These are phyloP conservation scores for Sebastes jordani DNA, from an alignment of 2,797 vertebrate genomes.

Conservation along the genomic window DNA sequence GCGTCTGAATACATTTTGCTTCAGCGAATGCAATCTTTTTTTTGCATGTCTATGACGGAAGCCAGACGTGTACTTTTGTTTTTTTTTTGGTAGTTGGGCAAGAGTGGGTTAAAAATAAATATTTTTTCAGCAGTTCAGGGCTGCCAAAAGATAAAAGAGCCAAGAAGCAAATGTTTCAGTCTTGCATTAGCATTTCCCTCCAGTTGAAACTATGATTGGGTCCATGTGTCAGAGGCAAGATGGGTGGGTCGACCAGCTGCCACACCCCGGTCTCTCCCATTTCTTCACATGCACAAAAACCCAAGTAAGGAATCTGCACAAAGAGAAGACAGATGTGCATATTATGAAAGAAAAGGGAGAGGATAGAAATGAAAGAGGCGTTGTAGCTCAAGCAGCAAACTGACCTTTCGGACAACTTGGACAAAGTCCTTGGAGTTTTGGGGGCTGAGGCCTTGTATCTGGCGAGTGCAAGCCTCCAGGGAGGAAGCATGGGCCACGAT, in stretches of 20 bases:
- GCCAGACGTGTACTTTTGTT: slow-evolving; percentile 27
- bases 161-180: slow-evolving; percentile 71
- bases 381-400: slow-evolving; percentile 20
- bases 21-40: slow-evolving; percentile 27
- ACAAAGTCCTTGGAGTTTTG: slow-evolving; percentile 99
- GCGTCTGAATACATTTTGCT: slow-evolving; percentile 47
- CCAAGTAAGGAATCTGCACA: slow-evolving; percentile 95
- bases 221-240: slow-evolving; percentile 96
- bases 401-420: slow-evolving; percentile 97
- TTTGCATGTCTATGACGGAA: slow-evolving; percentile 64
- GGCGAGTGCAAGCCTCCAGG: slow-evolving; percentile 97
- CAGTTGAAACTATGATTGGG: slow-evolving; percentile 99
- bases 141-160: slow-evolving; percentile 29
- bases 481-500: slow-evolving; percentile 98
- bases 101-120: slow-evolving; percentile 68
- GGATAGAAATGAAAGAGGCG: not conserved
- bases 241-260: slow-evolving; percentile 97
- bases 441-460: slow-evolving; percentile 94
- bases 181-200: slow-evolving; percentile 95
- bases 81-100: slow-evolving; percentile 54
- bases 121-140: slow-evolving; percentile 59
- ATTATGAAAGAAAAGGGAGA: slow-evolving; percentile 8
- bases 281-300: slow-evolving; percentile 97
- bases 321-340: slow-evolving; percentile 35
- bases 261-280: slow-evolving; percentile 94